Conservation (phyloP, 2,797 vertebrate species). For the Uromys caudimaculatus region DNA sequence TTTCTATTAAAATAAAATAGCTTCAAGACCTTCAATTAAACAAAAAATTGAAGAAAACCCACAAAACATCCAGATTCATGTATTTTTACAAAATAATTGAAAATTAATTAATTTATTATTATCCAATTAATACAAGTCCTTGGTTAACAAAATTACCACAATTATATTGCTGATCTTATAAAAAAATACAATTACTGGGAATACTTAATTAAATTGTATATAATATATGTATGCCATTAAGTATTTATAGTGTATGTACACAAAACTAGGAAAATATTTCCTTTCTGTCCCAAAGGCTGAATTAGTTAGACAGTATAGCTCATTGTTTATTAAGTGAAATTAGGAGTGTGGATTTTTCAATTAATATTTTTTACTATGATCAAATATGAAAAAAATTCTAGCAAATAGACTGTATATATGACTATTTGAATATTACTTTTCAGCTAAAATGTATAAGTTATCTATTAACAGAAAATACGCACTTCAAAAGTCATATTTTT, state of each 20-base stretch:
- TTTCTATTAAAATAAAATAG: background rate
- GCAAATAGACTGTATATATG: background rate
- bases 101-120: background rate
- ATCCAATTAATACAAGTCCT: slow-evolving; percentile 36
- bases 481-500: background rate
- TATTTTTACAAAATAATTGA: background rate
- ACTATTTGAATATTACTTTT: background rate
- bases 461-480: background rate
- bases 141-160: slow-evolving; percentile 33
- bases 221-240: background rate
- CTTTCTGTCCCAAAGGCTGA: slow-evolving; percentile 39
- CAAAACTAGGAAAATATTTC: slow-evolving; percentile 43
- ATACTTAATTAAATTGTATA: slow-evolving; percentile 66
- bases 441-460: background rate
- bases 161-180: slow-evolving; percentile 36
- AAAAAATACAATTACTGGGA: slow-evolving; percentile 26
- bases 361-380: background rate
- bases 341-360: background rate
- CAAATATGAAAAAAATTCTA: background rate
- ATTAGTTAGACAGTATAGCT: background rate
- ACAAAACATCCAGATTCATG: background rate
- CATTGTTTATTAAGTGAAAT: slow-evolving; percentile 43
- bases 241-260: slow-evolving; percentile 26
- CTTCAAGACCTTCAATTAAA: background rate
- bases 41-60: slow-evolving; percentile 46